Base-by-base conservation (phyloP, 2,113 vertebrate species). In the Cebus imitator region DNA sequence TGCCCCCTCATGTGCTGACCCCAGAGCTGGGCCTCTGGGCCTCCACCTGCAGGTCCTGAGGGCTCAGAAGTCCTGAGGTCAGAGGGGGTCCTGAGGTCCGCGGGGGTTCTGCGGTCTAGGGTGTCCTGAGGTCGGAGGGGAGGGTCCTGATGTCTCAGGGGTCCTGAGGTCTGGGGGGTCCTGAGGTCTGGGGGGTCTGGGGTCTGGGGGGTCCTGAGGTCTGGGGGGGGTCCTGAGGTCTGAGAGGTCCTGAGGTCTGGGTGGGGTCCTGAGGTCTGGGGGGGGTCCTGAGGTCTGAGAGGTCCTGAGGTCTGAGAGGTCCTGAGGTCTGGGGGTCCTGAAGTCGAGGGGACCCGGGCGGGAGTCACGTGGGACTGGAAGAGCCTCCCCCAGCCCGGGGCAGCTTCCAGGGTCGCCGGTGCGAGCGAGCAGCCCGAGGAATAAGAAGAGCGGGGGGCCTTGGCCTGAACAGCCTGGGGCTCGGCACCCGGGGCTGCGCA, bases 51-150 rank as follows among this genome's bases (percentile, higher is more conserved):
- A 4, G 50, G 14, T 17, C 50, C 50, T 52, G 50, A 52, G 50
- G 50, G 4, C 16, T 52, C 50, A 52, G 50, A 52, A 52, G 50
- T 52, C 58, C 25, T 64, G 58, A 27, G 6, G 16, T 35, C 14
- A 0, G 30, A 68, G 32, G 32, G 27, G 18, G 20, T n/a, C 68
- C 61, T 64, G 25, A 27, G 23, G 61, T 64, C 23, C 5, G 61
- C 0, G 64, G 3, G 25, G 32, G 5, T 17, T 35, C 16, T 18
- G 66, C 3, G 35, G 35, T 18, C 6, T 32, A 4, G 0, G 6
- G 1, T 1, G n/a, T n/a, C n/a, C 68, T 37, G 17, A 37, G 35
- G n/a, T 72, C n/a, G 0, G 30, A 8, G 17, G 18, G 35, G 30
- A 4, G n/a, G n/a, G 9, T n/a, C 70, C 70, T 21, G n/a, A 9